These are phyloP conservation scores for Rhabdomys pumilio DNA, from an alignment of 2,797 vertebrate species.

Conservation along the genomic window DNA sequence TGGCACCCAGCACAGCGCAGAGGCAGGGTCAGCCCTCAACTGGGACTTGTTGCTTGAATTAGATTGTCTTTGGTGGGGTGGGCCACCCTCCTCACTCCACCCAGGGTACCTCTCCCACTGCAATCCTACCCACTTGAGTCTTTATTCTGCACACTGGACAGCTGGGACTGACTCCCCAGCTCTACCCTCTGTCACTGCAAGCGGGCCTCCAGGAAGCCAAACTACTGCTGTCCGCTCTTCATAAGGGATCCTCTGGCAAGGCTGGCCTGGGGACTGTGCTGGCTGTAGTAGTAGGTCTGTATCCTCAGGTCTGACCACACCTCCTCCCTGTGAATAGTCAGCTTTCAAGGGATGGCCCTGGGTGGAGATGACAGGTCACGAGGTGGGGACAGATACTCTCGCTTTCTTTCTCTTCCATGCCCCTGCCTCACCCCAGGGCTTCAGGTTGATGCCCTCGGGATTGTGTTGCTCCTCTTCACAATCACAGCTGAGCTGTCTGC, in stretches of 20 bases:
- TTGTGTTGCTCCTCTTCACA: not conserved
- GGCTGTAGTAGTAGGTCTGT: not conserved
- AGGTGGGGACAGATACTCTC: not conserved
- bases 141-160: not conserved
- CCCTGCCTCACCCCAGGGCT: not conserved
- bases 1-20: not conserved
- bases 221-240: not conserved
- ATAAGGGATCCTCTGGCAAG: not conserved
- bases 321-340: not conserved
- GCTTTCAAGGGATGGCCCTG: not conserved
- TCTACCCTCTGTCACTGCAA: rapidly evolving
- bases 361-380: not conserved
- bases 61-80: not conserved
- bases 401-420: not conserved
- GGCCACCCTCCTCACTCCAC: not conserved
- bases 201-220: not conserved
- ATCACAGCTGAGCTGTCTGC: not conserved
- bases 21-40: not conserved
- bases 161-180: not conserved
- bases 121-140: not conserved
- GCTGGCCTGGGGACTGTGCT: not conserved
- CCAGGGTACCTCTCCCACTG: not conserved
- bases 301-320: conserved; percentile 5
- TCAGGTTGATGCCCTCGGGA: not conserved
- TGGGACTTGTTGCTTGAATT: not conserved